A percentile compares a stretch with the other conserved stretches of the same genome.
These are phyloP conservation scores for Polymixis lichenea DNA, from an alignment of 2,888 invertebrate species.

Conservation along the genomic window DNA sequence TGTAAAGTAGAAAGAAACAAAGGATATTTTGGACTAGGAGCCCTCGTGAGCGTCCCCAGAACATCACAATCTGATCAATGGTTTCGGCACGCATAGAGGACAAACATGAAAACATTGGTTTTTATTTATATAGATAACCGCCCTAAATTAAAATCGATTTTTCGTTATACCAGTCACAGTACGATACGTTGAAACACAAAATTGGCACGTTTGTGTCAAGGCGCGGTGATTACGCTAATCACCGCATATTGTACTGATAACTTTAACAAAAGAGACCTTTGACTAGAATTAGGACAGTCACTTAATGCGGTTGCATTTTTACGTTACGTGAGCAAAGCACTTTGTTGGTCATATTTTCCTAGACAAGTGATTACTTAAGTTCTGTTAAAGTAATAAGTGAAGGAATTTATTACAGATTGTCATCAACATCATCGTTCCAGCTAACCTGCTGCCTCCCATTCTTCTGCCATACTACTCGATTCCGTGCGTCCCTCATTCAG, in stretches of 20 bases:
- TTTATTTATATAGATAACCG: background rate
- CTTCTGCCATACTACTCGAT: background rate
- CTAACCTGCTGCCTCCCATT: background rate
- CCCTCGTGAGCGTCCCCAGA: too few relatives aligned
- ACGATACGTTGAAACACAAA: conserved; percentile 34
- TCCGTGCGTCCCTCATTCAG: background rate
- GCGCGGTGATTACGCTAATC: conserved; percentile 58
- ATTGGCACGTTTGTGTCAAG: conserved; percentile 61
- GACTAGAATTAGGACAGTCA: conserved; percentile 57
- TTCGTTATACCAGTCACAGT: background rate
- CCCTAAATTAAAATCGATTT: background rate
- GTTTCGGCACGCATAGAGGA: too few relatives aligned
- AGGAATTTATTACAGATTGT: background rate
- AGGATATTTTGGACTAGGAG: too few relatives aligned
- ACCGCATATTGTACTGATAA: conserved; percentile 55
- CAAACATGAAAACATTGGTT: too few relatives aligned
- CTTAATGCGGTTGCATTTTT: conserved; percentile 41
- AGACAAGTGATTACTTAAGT: conserved; percentile 10
- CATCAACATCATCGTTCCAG: background rate
- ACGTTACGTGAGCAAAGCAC: conserved; percentile 18
- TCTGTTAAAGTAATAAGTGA: too few relatives aligned
- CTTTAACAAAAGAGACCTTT: conserved; percentile 60
- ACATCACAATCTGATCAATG: too few relatives aligned
- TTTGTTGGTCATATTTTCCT: background rate
- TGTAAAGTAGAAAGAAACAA: too few relatives aligned